Evolutionary conservation across 2,113 vertebrate species (phyloP).

Genomic region (Regulus satrapa): DNA sequence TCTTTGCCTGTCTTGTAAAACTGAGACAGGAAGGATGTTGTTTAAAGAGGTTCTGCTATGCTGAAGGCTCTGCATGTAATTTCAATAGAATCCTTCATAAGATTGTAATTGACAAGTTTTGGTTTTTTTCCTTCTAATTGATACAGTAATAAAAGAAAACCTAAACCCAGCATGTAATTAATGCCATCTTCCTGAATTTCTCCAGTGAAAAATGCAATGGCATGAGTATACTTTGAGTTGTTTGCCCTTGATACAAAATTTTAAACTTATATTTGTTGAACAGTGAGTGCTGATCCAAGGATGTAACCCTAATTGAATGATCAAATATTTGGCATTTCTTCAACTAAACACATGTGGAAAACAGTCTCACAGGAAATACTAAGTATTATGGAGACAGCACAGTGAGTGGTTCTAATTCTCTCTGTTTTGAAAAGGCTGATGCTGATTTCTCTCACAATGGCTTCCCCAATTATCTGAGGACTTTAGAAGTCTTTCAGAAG

Average conservation of each 20-base stretch:
- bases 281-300: background rate
- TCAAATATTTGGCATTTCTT: constrained; percentile 10
- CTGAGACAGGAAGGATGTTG: background rate
- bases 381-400: background rate
- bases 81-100: background rate
- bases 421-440: background rate
- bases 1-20: background rate
- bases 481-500: constrained; percentile 44
- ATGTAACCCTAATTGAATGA: background rate
- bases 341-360: background rate
- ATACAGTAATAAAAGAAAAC: background rate
- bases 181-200: background rate
- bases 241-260: background rate
- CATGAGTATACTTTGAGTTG: background rate
- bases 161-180: background rate
- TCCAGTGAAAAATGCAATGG: background rate
- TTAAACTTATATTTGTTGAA: background rate
- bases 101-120: background rate
- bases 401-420: background rate
- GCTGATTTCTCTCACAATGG: background rate
- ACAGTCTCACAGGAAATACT: background rate
- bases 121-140: background rate
- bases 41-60: background rate
- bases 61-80: background rate
- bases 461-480: constrained; percentile 24